Evolutionary conservation across 2,797 vertebrate species (phyloP), one percentile per base, ranked within the genome.

Genomic region (Phoxinus dragarum): DNA sequence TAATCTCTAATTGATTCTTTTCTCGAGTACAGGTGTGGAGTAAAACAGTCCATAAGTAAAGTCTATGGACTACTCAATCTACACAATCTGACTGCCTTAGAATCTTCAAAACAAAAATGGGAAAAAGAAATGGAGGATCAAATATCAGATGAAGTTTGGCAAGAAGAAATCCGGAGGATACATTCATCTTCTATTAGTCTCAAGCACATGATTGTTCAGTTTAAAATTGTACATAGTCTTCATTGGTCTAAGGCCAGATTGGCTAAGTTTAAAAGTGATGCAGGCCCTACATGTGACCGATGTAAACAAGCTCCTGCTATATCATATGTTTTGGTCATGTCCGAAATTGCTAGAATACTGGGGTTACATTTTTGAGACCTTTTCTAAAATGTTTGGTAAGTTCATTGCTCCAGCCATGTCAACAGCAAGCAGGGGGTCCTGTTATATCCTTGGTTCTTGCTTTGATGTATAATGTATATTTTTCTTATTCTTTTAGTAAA

Each of bases 211-310:
- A 40, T 64, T 38, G 49, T 86, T n/a, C 74, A 86, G n/a, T 86
- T 86, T 64, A 86, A 78, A 68, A 64, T 67, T 69, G 11, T 84
- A 3, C 75, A 80, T 34, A n/a, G 16, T 21, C 34, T 87, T 2
- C 81, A 74, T 27, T 87, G 82, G 86, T 84, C 75, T 7, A 80
- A 84, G 14, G 56, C 5, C 16, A 59, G 59, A 49, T 10, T 74
- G 1, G 19, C 81, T 8, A 81, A 81, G 10, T 69, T 81, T 21
- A 54, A 80, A 21, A 2, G 56, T 7, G 38, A 81, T 23, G 4
- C 76, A 4, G 36, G 81, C 1, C 36, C 71, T 14, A 84, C 19
- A 10, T 81, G 77, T 81, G 86, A 84, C 21, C 5, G 21, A 76
- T 84, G 82, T 21, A 84, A 23, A 14, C 76, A 84, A 36, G 19